phyloP scores from a whole-genome alignment of 2,888 invertebrate species.

The Melolontha melolontha region DNA sequence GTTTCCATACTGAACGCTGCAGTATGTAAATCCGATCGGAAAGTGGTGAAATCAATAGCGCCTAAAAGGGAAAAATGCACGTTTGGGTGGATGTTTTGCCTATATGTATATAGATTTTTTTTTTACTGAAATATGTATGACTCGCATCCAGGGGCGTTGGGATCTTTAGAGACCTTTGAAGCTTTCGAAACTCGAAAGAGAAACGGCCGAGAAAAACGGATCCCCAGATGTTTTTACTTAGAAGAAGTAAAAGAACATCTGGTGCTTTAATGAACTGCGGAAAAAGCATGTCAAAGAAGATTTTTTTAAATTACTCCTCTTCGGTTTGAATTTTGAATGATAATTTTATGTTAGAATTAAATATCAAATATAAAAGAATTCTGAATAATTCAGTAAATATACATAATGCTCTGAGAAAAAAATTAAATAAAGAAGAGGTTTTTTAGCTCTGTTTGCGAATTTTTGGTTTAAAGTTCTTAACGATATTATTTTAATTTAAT shows the following conservation, averaged over 20 bases:
- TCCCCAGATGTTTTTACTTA: slow-evolving; percentile 49
- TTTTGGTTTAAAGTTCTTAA: too few relatives aligned
- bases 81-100: slow-evolving; percentile 26
- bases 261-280: slow-evolving; percentile 58
- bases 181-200: slow-evolving; percentile 24
- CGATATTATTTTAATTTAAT: too few relatives aligned
- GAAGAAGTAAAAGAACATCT: slow-evolving; percentile 47
- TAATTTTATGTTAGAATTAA: slow-evolving; percentile 11
- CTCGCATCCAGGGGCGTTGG: slow-evolving; percentile 10
- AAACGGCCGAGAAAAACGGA: slow-evolving; percentile 26
- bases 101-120: slow-evolving; percentile 14
- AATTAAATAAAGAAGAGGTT: not conserved
- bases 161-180: slow-evolving; percentile 35
- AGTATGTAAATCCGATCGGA: slow-evolving; percentile 40
- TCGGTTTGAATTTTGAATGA: slow-evolving; percentile 10
- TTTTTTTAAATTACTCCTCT: slow-evolving; percentile 4
- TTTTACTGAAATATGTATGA: slow-evolving; percentile 44
- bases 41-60: slow-evolving; percentile 41
- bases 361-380: too few relatives aligned
- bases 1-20: slow-evolving; percentile 32
- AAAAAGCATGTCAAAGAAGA: slow-evolving; percentile 51
- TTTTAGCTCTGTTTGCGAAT: not conserved
- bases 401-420: too few relatives aligned
- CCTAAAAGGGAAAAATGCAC: slow-evolving; percentile 27
- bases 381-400: too few relatives aligned